Evolutionary conservation across 2,888 invertebrate species (phyloP).

Genomic region (Apotomis betuletana): DNA sequence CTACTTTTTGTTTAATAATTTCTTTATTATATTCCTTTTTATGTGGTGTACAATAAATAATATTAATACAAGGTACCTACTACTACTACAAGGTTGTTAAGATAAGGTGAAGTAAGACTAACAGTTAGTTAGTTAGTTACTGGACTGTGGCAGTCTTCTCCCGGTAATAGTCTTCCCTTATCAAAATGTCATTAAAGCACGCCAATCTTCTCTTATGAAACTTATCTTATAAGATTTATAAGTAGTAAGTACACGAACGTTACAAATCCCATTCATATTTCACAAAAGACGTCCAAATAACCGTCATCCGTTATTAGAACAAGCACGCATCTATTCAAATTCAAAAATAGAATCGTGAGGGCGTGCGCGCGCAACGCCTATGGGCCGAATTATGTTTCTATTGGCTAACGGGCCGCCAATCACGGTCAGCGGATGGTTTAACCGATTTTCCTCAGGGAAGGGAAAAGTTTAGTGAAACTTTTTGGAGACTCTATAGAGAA

Average conservation of each 20-base stretch:
- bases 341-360: conserved; percentile 77
- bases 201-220: not conserved
- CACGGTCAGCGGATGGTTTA: conserved; percentile 66
- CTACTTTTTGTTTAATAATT: too few species aligned
- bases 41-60: too few species aligned
- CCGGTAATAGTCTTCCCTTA: too few species aligned
- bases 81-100: too few species aligned
- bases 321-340: conserved; percentile 62
- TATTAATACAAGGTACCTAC: too few species aligned
- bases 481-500: not conserved
- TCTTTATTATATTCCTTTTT: too few species aligned
- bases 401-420: conserved; percentile 74
- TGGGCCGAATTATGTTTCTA: conserved; percentile 68
- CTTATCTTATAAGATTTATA: not conserved
- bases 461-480: conserved; percentile 47
- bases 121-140: too few species aligned
- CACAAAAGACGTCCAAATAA: conserved; percentile 25
- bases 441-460: conserved; percentile 63
- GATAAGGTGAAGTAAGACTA: too few species aligned
- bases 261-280: conserved; percentile 22
- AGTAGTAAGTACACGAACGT: not conserved
- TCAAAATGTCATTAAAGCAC: too few species aligned
- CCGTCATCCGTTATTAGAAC: conserved; percentile 34
- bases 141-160: too few species aligned
- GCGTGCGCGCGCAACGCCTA: conserved; percentile 66